Evolutionary conservation across 2,113 vertebrate species (phyloP), one percentile per base, ranked within the genome.

Genomic region (Noturus placidus): DNA sequence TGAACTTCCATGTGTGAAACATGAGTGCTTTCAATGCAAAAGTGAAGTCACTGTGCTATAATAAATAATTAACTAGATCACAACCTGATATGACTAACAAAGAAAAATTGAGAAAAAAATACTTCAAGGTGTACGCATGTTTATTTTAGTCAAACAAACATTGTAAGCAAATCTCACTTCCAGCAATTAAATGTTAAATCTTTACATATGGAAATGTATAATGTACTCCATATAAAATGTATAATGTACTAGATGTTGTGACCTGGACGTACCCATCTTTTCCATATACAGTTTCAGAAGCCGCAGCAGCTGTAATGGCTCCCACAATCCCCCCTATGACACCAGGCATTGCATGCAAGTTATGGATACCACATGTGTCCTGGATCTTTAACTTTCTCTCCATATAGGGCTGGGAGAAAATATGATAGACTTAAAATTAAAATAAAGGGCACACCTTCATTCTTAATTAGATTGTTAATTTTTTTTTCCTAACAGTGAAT

Each of bases 301-400:
- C 97, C 0, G 92, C 92, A 10, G 97, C 96, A 0, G 97, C 97
- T 0, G 96, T 97, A 89, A 99, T 95, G 3, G 98, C 97, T 0
- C 98, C 98, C 70, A 98, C 97, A 4, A 99, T 97, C 85, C 96
- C 97, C 0, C 98, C 98, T 8, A 99, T 96, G 69, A 99, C 85
- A 27, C 98, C 98, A 0, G 98, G 98, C 92, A 99, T 95, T 77
- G 93, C 98, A 0, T 99, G 98, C n/a, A 99, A 96, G 93, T 99
- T 99, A 93, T 99, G 97, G 89, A 99, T 93, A 63, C 98, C 98
- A 54, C 98, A 99, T 0, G 98, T 99, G 91, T 99, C 98, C 87
- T 99, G 98, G 88, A 99, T 97, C 84, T 94, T 96, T 74, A 99
- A 88, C 78, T 91, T 89, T 82, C 96, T 95, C 67, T 98, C 97